Evolutionary conservation across 2,797 vertebrate genomes (phyloP).

Genomic region (Intellagama lesueurii): DNA sequence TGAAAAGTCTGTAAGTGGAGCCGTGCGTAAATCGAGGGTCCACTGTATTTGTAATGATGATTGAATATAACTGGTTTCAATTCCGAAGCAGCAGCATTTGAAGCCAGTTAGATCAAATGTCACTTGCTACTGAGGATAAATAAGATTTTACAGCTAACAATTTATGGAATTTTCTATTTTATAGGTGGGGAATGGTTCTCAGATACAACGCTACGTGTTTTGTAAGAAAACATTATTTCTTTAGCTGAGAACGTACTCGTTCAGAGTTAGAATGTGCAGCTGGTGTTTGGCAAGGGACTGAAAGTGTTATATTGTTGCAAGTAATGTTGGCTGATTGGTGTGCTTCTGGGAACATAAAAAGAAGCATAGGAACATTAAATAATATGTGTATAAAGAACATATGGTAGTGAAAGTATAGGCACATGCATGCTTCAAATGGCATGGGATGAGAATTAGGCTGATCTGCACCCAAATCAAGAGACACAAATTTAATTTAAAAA

Average conservation of each 20-base stretch:
- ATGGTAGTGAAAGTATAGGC: background rate
- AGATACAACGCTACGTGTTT: background rate
- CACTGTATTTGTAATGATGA: slow-evolving; percentile 26
- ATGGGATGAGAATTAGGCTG: background rate
- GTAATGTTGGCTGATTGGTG: background rate
- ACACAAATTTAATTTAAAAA: background rate
- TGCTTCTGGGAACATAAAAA: background rate
- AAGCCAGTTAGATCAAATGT: background rate
- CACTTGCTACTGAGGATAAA: background rate
- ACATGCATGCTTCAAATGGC: background rate
- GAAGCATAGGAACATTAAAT: background rate
- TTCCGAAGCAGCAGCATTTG: slow-evolving; percentile 2
- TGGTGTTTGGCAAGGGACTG: background rate
- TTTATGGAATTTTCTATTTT: background rate
- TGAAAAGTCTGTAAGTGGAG: too few species aligned
- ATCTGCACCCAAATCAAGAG: background rate
- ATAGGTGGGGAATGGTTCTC: background rate
- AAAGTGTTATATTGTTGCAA: background rate
- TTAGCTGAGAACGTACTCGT: background rate
- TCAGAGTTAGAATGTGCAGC: background rate
- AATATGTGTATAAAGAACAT: background rate
- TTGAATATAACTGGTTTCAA: background rate
- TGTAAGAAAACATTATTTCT: background rate
- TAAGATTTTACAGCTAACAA: background rate
- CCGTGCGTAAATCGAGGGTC: too few species aligned